phyloP scores from a whole-genome alignment of 2,888 invertebrate species.

The Silvanus unidentatus region DNA sequence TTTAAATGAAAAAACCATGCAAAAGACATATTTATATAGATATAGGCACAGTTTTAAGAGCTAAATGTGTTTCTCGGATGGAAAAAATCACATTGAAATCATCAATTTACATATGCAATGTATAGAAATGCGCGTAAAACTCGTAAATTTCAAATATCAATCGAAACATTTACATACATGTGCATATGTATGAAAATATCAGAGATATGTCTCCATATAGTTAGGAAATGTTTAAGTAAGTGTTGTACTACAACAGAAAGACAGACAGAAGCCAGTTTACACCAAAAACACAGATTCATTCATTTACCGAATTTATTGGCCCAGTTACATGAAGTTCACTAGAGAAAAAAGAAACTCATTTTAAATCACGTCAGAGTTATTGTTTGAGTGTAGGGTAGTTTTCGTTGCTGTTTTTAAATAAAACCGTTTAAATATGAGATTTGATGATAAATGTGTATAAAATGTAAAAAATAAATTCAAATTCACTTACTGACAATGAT shows the following conservation, averaged over 20 bases:
- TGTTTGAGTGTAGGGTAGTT: slow-evolving; percentile 5
- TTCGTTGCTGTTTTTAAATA: slow-evolving; percentile 7
- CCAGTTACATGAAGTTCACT: slow-evolving; percentile 48
- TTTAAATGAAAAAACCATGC: no score
- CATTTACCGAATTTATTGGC: slow-evolving; percentile 40
- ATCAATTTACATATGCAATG: no score
- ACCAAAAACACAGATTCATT: slow-evolving; percentile 34
- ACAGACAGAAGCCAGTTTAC: slow-evolving; percentile 43
- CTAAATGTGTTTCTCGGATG: no score
- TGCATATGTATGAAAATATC: no score
- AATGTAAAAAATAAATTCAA: slow-evolving; percentile 12
- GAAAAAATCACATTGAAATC: no score
- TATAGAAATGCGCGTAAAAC: no score
- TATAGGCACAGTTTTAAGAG: no score
- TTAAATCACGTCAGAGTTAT: slow-evolving; percentile 12
- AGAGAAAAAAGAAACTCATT: slow-evolving; percentile 33
- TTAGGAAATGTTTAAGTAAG: no score
- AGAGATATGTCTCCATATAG: no score
- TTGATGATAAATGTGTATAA: slow-evolving; percentile 7
- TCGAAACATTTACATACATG: no score
- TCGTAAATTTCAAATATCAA: no score
- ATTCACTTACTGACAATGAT: slow-evolving; percentile 71
- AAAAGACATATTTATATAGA: no score
- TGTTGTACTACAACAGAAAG: slow-evolving; percentile 38
- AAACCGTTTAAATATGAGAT: background rate